phyloP scores from a whole-genome alignment of 2,797 vertebrate species.

The Macropodus opercularis region DNA sequence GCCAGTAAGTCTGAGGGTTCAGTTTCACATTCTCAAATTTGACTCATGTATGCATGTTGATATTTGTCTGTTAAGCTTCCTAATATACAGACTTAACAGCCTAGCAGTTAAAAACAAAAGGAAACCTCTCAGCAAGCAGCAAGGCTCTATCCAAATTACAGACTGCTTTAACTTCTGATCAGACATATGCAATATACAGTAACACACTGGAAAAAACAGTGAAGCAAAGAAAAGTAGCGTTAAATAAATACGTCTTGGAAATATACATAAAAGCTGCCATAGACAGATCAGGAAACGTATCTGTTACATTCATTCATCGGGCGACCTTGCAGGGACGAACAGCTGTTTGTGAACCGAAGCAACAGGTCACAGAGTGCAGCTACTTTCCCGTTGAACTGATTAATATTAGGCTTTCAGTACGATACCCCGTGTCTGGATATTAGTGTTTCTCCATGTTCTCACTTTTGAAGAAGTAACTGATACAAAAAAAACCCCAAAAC shows the following conservation, averaged over 20 bases:
- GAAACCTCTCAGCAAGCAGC: slow-evolving; percentile 72
- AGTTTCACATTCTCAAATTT: slow-evolving; percentile 79
- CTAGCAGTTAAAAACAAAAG: slow-evolving; percentile 78
- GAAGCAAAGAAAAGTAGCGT: slow-evolving; percentile 67
- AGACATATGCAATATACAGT: slow-evolving; percentile 75
- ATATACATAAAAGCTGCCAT: slow-evolving; percentile 81
- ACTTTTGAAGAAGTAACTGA: slow-evolving; percentile 31
- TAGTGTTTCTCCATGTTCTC: slow-evolving; percentile 37
- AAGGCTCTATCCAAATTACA: slow-evolving; percentile 67
- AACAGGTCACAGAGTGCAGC: slow-evolving; percentile 55
- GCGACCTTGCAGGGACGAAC: slow-evolving; percentile 63
- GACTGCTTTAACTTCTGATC: slow-evolving; percentile 70
- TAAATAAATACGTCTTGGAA: slow-evolving; percentile 73
- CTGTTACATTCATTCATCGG: slow-evolving; percentile 86
- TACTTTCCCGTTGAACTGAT: slow-evolving; percentile 37
- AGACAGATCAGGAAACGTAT: slow-evolving; percentile 78
- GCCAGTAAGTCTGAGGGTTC: slow-evolving; percentile 80
- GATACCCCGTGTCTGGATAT: slow-evolving; percentile 28
- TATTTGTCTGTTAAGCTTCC: slow-evolving; percentile 70
- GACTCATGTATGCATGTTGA: slow-evolving; percentile 72
- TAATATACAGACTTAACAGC: slow-evolving; percentile 80
- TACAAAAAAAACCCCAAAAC: slow-evolving; percentile 31
- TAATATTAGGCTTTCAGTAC: slow-evolving; percentile 33
- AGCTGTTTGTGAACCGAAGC: slow-evolving; percentile 64
- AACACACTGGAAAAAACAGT: slow-evolving; percentile 74